phyloP scores from a whole-genome alignment of 2,888 invertebrate species.

The Orchesella flavescens region DNA sequence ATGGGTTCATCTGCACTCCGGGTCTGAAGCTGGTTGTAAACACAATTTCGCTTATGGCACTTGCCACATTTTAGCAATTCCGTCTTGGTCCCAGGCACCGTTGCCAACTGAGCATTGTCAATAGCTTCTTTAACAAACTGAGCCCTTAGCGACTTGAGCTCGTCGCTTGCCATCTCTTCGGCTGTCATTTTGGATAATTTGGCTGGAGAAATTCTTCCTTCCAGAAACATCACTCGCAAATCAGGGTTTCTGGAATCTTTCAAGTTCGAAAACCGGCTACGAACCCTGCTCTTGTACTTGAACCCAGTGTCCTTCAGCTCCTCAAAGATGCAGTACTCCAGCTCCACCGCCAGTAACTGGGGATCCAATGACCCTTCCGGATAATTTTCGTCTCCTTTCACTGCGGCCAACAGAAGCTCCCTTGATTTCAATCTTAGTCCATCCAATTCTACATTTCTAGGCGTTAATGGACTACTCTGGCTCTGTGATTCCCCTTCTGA shows the following conservation, averaged over 20 bases:
- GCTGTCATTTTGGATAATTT: constrained; percentile 95
- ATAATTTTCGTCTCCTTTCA: neutral
- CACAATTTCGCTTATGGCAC: constrained; percentile 97
- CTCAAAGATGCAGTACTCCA: neutral
- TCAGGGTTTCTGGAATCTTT: constrained; percentile 97
- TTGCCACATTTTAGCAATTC: constrained; percentile 98
- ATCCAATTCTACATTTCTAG: neutral
- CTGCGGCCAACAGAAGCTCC: neutral
- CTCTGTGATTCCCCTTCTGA: neutral
- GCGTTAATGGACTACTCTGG: neutral
- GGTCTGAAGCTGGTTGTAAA: constrained; percentile 98
- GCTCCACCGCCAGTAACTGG: neutral
- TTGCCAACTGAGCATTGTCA: constrained; percentile 96
- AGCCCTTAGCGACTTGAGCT: constrained; percentile 94
- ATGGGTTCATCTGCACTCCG: constrained; percentile 99
- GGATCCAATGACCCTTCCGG: constrained; percentile 1
- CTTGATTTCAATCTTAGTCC: neutral
- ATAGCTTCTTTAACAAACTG: constrained; percentile 98
- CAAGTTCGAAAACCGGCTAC: constrained; percentile 97
- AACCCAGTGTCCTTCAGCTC: neutral
- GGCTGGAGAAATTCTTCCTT: constrained; percentile 87
- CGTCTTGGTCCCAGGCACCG: constrained; percentile 94
- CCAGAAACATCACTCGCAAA: constrained; percentile 91
- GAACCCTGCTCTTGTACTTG: constrained; percentile 94
- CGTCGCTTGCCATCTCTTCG: constrained; percentile 99